Percentiles rank a stretch among this genome's conserved stretches.
These are phyloP conservation scores for Hyperoplus immaculatus DNA, from an alignment of 2,797 vertebrate species.

Conservation along the genomic window DNA sequence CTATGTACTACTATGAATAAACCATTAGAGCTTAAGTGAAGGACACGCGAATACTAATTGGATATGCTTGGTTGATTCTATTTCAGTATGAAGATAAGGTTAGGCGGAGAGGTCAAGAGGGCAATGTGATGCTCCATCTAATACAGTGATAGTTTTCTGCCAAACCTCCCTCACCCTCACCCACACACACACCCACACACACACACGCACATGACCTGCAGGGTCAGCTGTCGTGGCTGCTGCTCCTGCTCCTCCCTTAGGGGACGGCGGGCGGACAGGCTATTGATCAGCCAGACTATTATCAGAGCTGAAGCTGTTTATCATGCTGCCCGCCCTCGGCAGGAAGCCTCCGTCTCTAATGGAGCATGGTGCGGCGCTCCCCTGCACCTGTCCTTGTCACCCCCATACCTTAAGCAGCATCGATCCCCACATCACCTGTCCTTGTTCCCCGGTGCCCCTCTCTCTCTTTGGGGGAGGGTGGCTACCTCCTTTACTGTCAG, in stretches of 20 bases:
- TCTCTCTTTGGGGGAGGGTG: slow-evolving; percentile 58
- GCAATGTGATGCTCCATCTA: slow-evolving; percentile 64
- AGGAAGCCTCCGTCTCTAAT: slow-evolving; percentile 82
- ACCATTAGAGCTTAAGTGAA: slow-evolving; percentile 77
- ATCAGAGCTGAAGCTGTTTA: slow-evolving; percentile 85
- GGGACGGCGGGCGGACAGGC: slow-evolving; percentile 71
- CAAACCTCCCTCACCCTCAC: slow-evolving; percentile 6
- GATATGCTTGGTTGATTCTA: slow-evolving; percentile 78
- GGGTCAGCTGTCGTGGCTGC: slow-evolving; percentile 75
- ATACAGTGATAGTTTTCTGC: slow-evolving; percentile 70
- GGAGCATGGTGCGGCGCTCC: slow-evolving; percentile 73
- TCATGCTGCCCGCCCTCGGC: slow-evolving; percentile 82
- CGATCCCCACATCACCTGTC: slow-evolving; percentile 75
- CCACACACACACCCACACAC: slow-evolving; percentile 18
- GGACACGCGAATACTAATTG: slow-evolving; percentile 78
- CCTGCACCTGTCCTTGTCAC: slow-evolving; percentile 83
- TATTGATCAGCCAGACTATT: slow-evolving; percentile 88
- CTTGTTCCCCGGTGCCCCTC: slow-evolving; percentile 61
- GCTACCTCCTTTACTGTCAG: slow-evolving; percentile 62
- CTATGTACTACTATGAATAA: slow-evolving; percentile 71
- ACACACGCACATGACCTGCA: slow-evolving; percentile 48
- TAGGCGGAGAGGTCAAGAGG: slow-evolving; percentile 73
- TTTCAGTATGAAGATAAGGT: slow-evolving; percentile 75
- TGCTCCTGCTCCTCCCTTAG: slow-evolving; percentile 62
- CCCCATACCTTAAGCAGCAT: slow-evolving; percentile 79